These are phyloP conservation scores for Sebastes variabilis DNA, from an alignment of 2,797 vertebrate genomes.

Conservation along the genomic window DNA sequence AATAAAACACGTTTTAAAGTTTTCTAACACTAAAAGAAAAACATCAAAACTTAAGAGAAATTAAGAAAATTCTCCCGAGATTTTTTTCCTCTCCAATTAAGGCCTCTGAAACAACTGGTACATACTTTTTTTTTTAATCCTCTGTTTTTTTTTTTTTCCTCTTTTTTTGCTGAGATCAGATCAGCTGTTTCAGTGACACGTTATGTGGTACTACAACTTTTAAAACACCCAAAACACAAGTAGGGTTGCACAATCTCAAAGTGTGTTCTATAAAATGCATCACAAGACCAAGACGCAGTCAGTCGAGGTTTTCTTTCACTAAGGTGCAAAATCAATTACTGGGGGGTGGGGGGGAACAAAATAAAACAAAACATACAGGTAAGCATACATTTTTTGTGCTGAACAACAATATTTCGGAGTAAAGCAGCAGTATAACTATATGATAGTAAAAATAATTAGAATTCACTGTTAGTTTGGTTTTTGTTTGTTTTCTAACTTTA, in stretches of 20 bases:
- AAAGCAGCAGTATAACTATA: constrained; percentile 85
- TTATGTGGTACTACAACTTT: constrained; percentile 81
- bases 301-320: constrained; percentile 83
- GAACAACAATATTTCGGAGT: constrained; percentile 80
- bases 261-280: constrained; percentile 92
- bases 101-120: constrained; percentile 77
- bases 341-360: neutral
- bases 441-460: constrained; percentile 85
- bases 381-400: constrained; percentile 83
- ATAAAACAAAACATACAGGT: constrained; percentile 68
- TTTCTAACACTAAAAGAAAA: constrained; percentile 69
- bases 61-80: constrained; percentile 70
- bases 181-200: constrained; percentile 78
- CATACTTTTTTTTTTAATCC: neutral
- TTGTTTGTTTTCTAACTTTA: constrained; percentile 70
- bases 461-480: constrained; percentile 79
- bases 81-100: constrained; percentile 68
- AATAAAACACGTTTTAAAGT: constrained; percentile 72
- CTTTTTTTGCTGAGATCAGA: constrained; percentile 49
- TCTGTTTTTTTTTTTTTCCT: neutral
- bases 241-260: constrained; percentile 90
- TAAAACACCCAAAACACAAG: constrained; percentile 90
- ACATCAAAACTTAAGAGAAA: constrained; percentile 65
- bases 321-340: constrained; percentile 83
- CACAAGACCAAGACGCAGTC: constrained; percentile 89